Evolutionary conservation across 2,888 invertebrate genomes (phyloP), one percentile per base, ranked within the genome.

Genomic region (Cyrtodaria siliqua): DNA sequence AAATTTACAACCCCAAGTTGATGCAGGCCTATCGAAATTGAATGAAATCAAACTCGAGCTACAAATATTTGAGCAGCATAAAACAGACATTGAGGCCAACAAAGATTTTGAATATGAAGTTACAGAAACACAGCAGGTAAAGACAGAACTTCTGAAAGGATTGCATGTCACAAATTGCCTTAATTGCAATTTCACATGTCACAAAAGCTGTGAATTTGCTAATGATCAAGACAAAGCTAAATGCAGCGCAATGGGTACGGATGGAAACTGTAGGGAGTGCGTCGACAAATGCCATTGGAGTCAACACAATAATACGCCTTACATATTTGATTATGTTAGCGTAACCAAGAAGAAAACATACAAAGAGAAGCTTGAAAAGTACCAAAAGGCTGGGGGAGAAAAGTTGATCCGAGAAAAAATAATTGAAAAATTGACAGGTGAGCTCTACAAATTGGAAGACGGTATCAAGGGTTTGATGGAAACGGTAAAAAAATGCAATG

Each of bases 91-190:
- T 18, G 26, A 57, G n/a, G 71, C 42, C 4, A 78, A 81, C 9
- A 64, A 68, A 44, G 64, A 78, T 27, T 81, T 81, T 60, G 55
- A 44, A 33, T 81, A 78, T 23, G 57, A 44, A 12, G 74, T 78
- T 4, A 49, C 52, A 0, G 75, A 74, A 62, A 72, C 63, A 40
- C 53, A 56, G 14, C 68, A 71, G 24, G 53, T 33, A 23, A 66
- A 74, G 53, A 50, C 24, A 16, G 64, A 70, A 3, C 50, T 81
- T 8, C 67, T 60, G 0, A 50, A 29, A 40, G 82, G 82, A 3
- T 23, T 49, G 14, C 67, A 82, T 55, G 78, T 75, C 3, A 78
- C 82, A 26, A 82, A 75, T 24, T 82, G 82, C 47, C 33, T 75
- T 8, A 42, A 26, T 20, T 82, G 82, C 27, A 49, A 72, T 33